Evolutionary conservation across 2,113 vertebrate species (phyloP).

Genomic region (Tetrax tetrax): DNA sequence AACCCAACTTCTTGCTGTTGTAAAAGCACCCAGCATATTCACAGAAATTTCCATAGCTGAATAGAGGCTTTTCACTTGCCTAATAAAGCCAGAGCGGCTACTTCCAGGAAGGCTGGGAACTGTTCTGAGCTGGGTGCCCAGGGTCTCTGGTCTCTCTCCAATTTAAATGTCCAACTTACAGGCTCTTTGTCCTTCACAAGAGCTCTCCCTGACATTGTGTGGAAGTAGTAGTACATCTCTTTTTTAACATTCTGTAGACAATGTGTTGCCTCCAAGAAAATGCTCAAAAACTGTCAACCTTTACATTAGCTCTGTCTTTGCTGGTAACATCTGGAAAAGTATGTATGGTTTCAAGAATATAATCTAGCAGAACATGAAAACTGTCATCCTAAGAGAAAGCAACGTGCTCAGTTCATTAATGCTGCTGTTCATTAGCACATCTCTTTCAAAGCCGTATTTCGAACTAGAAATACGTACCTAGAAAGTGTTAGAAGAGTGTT

Average conservation of each 20-base stretch:
- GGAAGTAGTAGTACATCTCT: background rate
- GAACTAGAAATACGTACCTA: background rate
- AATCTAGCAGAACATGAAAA: background rate
- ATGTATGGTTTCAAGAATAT: background rate
- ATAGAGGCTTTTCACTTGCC: background rate
- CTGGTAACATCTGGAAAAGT: background rate
- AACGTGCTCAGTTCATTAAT: background rate
- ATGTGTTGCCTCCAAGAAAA: background rate
- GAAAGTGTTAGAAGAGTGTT: background rate
- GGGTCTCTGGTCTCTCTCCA: background rate
- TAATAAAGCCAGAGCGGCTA: background rate
- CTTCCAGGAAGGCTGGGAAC: background rate
- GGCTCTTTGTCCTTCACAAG: background rate
- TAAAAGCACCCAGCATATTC: background rate
- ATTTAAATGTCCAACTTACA: background rate
- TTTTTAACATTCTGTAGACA: background rate
- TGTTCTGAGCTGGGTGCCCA: background rate
- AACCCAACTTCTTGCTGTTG: background rate
- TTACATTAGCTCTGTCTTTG: background rate
- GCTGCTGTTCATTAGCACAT: background rate
- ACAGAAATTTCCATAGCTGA: background rate
- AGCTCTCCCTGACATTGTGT: background rate
- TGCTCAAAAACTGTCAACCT: background rate
- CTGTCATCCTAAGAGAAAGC: background rate
- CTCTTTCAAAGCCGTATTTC: background rate